A percentile compares a stretch with the other conserved stretches of the same genome.
Evolutionary conservation across 2,113 vertebrate species (phyloP).

Genomic region (Mobula birostris): DNA sequence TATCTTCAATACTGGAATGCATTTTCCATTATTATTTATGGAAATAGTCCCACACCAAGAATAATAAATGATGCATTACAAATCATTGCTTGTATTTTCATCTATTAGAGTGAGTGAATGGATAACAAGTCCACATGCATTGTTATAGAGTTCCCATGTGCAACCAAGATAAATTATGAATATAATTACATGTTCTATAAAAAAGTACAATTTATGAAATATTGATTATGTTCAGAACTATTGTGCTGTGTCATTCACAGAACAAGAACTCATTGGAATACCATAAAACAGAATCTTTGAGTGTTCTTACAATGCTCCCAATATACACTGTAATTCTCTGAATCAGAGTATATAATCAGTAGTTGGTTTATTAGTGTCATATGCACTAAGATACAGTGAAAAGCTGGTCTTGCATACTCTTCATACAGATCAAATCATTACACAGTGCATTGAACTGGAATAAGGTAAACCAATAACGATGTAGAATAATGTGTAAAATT

Average conservation of each 20-base stretch:
- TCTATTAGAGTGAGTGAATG: background rate
- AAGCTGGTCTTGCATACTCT: no score
- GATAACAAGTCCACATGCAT: background rate
- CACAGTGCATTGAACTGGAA: no score
- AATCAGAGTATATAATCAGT: background rate
- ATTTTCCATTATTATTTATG: background rate
- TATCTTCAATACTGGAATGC: background rate
- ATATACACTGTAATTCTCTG: background rate
- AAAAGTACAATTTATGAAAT: conserved; percentile 26
- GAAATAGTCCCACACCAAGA: background rate
- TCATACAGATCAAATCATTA: no score
- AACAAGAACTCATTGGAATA: background rate
- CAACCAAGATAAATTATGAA: conserved; percentile 25
- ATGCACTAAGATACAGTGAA: no score
- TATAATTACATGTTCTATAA: conserved; percentile 24
- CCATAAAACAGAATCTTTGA: background rate
- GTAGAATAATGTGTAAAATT: no score
- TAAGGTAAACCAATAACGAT: no score
- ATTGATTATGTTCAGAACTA: background rate
- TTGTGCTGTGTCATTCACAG: background rate
- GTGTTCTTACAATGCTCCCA: background rate
- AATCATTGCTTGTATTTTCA: conserved; percentile 15
- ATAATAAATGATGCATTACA: conserved; percentile 22
- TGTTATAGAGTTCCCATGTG: background rate
- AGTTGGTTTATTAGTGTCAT: no score